phyloP scores from a whole-genome alignment of 2,888 invertebrate genomes.

The Apamea monoglypha region DNA sequence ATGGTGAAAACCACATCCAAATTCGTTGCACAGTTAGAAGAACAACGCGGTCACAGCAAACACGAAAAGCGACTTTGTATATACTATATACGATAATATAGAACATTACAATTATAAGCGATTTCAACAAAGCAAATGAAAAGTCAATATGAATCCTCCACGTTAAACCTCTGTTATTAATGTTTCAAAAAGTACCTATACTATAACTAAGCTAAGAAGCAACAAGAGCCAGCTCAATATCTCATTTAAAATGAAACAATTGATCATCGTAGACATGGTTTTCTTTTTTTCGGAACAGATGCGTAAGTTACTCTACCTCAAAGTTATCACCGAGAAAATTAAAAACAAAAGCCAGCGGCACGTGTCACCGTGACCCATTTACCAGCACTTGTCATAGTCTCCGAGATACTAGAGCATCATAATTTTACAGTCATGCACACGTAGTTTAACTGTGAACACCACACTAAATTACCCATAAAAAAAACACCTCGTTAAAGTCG shows the following conservation, averaged over 20 bases:
- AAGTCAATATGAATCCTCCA: too few relatives aligned
- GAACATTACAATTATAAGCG: too few relatives aligned
- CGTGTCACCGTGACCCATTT: conserved; percentile 54
- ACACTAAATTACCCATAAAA: conserved; percentile 63
- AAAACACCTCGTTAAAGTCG: conserved; percentile 35
- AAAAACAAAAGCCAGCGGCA: conserved; percentile 25
- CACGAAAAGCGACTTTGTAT: too few relatives aligned
- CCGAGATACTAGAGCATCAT: conserved; percentile 44
- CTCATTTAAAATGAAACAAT: not conserved
- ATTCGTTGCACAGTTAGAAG: too few relatives aligned
- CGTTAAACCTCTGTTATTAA: not conserved
- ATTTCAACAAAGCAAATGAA: too few relatives aligned
- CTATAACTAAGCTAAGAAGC: not conserved
- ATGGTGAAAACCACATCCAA: too few relatives aligned
- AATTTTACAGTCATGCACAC: conserved; percentile 73
- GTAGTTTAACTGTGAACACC: conserved; percentile 53
- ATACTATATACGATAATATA: too few relatives aligned
- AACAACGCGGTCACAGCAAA: too few relatives aligned
- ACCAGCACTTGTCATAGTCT: conserved; percentile 21
- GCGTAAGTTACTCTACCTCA: not conserved
- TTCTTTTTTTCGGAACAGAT: not conserved
- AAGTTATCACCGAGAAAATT: not conserved
- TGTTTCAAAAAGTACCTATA: not conserved
- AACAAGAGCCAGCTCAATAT: not conserved
- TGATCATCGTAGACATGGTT: not conserved